Conservation (phyloP, 2,113 vertebrate species). For the Dinomys branickii region DNA sequence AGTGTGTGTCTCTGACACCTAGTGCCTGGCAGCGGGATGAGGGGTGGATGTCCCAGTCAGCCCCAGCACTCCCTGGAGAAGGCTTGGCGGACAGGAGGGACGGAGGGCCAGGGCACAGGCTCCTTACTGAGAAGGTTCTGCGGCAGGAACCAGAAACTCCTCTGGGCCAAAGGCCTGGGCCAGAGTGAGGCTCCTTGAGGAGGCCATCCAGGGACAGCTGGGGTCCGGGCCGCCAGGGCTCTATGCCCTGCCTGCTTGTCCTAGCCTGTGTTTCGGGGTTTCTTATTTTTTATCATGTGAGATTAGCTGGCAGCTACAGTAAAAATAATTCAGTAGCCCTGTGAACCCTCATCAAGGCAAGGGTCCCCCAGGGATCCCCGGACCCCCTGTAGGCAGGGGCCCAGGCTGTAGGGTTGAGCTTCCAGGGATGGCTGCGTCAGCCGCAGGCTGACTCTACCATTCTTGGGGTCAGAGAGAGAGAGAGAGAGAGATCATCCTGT, state of each 20-base stretch:
- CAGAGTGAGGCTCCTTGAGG: background rate
- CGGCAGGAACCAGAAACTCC: background rate
- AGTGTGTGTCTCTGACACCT: background rate
- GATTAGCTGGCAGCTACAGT: background rate
- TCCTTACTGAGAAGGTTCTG: background rate
- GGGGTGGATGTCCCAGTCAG: background rate
- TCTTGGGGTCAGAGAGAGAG: background rate
- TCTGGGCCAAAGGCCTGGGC: background rate
- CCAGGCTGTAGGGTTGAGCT: background rate
- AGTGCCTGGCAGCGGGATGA: background rate
- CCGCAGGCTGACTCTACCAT: background rate
- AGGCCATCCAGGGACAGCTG: too few species aligned
- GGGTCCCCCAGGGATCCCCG: background rate
- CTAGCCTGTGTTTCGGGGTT: background rate
- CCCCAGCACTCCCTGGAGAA: background rate
- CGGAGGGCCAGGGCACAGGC: background rate
- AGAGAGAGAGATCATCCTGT: rapidly evolving
- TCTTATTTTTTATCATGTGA: background rate
- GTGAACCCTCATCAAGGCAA: background rate
- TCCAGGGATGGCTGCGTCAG: background rate
- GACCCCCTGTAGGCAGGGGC: background rate
- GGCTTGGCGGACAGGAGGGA: background rate
- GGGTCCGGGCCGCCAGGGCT: background rate
- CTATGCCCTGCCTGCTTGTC: background rate
- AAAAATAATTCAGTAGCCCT: background rate